Base-by-base conservation (phyloP, 2,888 invertebrate species). In the Hypercompe scribonia region DNA sequence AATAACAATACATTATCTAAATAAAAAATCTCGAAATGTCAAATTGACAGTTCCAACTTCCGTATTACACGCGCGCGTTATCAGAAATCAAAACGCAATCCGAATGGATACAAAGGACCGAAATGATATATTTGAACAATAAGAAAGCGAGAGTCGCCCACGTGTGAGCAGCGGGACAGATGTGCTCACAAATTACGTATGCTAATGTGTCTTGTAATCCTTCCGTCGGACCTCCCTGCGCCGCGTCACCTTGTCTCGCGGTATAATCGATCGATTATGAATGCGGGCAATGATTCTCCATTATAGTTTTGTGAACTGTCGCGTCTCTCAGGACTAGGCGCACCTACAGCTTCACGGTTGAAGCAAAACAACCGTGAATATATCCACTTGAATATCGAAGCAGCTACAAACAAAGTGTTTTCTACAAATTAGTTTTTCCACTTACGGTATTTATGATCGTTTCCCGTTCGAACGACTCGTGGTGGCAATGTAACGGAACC, bases 171-270 rank as follows among this genome's bases (percentile, higher is more conserved):
- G 81, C 71, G 84, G 87, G 89, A 88, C 92, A 92, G 91, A 90
- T 92, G 91, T 91, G 89, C 88, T 91, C 92, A 91, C 91, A 90
- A 93, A 95, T 95, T 94, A 95, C 92, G 92, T 94, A 95, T 95
- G 95, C 87, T 93, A 95, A 95, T 95, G 91, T 89, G 83, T 82
- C 87, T 90, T 91, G 93, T 92, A 93, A 94, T 94, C 93, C 94
- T 94, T 94, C 93, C 92, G 93, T 91, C 90, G 91, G 94, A 94
- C 95, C 93, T 93, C 94, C 93, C 90, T 84, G 88, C 78, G 82
- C 80, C 83, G 83, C 88, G 88, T 86, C 89, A 88, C 87, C 89
- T 87, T 86, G 89, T 88, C 88, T 88, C 89, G 81, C 77, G 83
- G 87, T 81, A 90, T 90, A 92, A 90, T 92, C 92, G 91, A 93